Evolutionary conservation across 2,113 vertebrate species (phyloP).

Genomic region (Crotalus viridis): DNA sequence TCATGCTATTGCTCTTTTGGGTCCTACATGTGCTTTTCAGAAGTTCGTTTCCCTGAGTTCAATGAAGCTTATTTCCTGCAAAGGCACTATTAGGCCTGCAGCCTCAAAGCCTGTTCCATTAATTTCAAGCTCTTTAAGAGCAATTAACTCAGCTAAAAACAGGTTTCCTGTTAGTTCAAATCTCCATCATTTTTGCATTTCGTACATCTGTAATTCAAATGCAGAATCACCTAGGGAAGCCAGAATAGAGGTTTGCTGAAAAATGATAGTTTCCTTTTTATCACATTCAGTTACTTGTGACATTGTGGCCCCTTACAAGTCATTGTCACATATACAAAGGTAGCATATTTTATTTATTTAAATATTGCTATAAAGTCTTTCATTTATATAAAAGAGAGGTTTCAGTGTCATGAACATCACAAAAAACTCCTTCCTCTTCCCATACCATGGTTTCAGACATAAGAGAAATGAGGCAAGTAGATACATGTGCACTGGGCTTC

Average conservation of each 20-base stretch:
- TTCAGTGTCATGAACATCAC: not conserved
- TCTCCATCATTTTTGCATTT: not conserved
- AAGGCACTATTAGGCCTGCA: not conserved
- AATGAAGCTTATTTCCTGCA: not conserved
- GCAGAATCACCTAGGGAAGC: not conserved
- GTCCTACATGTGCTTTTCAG: not conserved
- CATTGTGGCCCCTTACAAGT: not conserved
- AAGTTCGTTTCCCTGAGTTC: not conserved
- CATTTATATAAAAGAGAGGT: not conserved
- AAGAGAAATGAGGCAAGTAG: not conserved
- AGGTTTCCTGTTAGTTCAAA: not conserved
- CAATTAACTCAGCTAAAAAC: not conserved
- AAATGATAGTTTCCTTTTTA: not conserved
- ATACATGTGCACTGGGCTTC: not conserved
- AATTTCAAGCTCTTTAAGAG: not conserved
- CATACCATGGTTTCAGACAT: not conserved
- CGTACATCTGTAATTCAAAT: not conserved
- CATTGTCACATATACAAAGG: not conserved
- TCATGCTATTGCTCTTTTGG: not conserved
- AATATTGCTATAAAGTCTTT: not conserved
- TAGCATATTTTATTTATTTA: not conserved
- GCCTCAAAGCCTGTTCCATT: not conserved
- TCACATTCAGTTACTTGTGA: not conserved
- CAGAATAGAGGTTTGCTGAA: not conserved
- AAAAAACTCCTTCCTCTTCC: not conserved